Percentiles rank a stretch among this genome's conserved stretches.
These are phyloP conservation scores for Asarcornis scutulata DNA, from an alignment of 2,113 vertebrate genomes.

Conservation along the genomic window DNA sequence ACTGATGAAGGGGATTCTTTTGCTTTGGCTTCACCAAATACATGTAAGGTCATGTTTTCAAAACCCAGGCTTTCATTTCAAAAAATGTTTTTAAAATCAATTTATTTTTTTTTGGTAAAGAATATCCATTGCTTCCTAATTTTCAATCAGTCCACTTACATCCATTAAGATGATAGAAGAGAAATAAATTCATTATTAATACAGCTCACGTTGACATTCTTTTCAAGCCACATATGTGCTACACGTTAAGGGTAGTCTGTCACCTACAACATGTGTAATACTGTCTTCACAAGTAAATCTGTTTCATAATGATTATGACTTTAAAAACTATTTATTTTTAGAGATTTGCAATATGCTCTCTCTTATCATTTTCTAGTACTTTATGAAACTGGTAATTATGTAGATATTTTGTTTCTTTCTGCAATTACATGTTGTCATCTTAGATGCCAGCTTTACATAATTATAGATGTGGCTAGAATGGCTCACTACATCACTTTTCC, in stretches of 20 bases:
- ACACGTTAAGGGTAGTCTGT: neutral
- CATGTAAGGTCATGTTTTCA: neutral
- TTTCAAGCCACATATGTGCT: conserved; percentile 48
- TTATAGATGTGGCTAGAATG: neutral
- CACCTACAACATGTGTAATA: conserved; percentile 28
- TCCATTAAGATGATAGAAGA: conserved; percentile 11
- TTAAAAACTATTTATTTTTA: conserved; percentile 68
- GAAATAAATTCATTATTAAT: conserved; percentile 28
- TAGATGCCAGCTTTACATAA: neutral
- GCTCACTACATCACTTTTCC: neutral
- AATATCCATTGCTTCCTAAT: neutral
- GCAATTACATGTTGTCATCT: neutral
- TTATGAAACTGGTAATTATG: conserved; percentile 36
- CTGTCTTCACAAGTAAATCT: conserved; percentile 55
- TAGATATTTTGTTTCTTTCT: conserved; percentile 7
- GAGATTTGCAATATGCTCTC: conserved; percentile 60
- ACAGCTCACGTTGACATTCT: neutral
- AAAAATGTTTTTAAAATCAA: neutral
- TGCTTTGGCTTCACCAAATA: neutral
- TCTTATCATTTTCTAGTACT: conserved; percentile 50
- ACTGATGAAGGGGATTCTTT: neutral
- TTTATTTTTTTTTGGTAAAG: neutral
- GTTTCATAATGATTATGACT: conserved; percentile 59
- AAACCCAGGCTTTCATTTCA: neutral
- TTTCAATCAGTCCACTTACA: neutral